Evolutionary conservation across 1,140 invertebrate species (phyloP), one percentile per base, ranked within the genome.

Genomic region (Papilio aristodemus): DNA sequence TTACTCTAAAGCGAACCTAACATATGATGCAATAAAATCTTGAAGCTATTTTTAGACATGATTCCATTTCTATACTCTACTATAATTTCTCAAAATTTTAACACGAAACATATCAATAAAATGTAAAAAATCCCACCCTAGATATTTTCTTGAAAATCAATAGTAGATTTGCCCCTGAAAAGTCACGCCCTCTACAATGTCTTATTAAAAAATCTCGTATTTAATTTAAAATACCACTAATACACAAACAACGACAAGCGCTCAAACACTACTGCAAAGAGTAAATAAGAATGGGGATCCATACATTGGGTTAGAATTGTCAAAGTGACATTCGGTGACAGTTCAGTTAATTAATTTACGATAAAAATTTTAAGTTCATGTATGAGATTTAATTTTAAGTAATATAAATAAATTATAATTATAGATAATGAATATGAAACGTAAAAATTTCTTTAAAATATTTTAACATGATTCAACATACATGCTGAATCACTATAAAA

Each of bases 31-130:
- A 90, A 88, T 84, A 77, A 57, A 85, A 84, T 85, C 77, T 81
- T 79, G 68, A 79, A 73, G 78, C 81, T 91, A 91, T 91, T 91
- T 91, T 86, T 91, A 89, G 89, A 74, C 70, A 87, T 91, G 87
- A 91, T 86, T 82, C 77, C 75, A 87, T 77, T 72, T 83, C 78
- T 79, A 83, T 82, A 81, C 75, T 80, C 63, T 57, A 14, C 32
- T 19, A 39, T 27, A 62, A 66, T 64, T 60, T 58, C 38, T 70
- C 67, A 67, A 63, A 37, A 63, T 14, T 25, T 10, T 39, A 1
- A 22, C 10, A 63, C 19, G 43, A 50, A 14, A 66, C 41, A 25
- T 1, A 50, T 43, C 4, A 64, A 46, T 64, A 8, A 43, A 43
- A 43, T 10, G n/a, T 27, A 36, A 46, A 14, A 66, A 66, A 0